A percentile compares a stretch with the other conserved stretches of the same genome.
Conservation (phyloP, 2,888 invertebrate species). For the Agonopterix heracliana region DNA sequence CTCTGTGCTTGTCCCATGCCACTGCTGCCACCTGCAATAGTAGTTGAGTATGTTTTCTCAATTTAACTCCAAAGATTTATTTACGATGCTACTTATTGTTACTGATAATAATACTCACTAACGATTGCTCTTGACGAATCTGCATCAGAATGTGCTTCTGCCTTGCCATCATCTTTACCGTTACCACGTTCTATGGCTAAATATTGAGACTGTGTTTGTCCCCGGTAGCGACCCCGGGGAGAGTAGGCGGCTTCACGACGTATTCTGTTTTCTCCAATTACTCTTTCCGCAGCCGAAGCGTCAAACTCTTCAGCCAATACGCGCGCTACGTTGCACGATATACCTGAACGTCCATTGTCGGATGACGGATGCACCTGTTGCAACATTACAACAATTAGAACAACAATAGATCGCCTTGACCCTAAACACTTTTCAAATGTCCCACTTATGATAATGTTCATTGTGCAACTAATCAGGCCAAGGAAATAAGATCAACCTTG, state of each 20-base stretch:
- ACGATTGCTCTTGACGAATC: conserved; percentile 83
- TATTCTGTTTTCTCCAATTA: conserved; percentile 21
- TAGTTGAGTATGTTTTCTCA: background rate
- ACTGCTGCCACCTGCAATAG: conserved; percentile 82
- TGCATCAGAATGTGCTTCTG: conserved; percentile 87
- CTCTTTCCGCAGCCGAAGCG: conserved; percentile 2
- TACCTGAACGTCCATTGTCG: conserved; percentile 10
- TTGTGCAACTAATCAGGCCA: conserved; percentile 54
- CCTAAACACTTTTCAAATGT: conserved; percentile 26
- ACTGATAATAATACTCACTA: conserved; percentile 75
- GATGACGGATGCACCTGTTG: conserved; percentile 36
- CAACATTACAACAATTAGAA: conserved; percentile 9
- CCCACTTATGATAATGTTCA: conserved; percentile 37
- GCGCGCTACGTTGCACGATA: conserved; percentile 31
- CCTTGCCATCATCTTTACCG: conserved; percentile 83
- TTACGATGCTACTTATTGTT: no score
- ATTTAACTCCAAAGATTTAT: background rate
- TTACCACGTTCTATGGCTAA: conserved; percentile 71
- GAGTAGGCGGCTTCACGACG: conserved; percentile 35
- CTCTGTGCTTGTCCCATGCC: conserved; percentile 95
- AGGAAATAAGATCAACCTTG: conserved; percentile 49
- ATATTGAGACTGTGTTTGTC: conserved; percentile 91
- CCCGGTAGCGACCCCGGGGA: conserved; percentile 74
- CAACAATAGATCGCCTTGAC: conserved; percentile 29
- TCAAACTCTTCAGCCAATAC: conserved; percentile 11